These are phyloP conservation scores for Puma concolor DNA, from an alignment of 2,113 vertebrate species.

Conservation along the genomic window DNA sequence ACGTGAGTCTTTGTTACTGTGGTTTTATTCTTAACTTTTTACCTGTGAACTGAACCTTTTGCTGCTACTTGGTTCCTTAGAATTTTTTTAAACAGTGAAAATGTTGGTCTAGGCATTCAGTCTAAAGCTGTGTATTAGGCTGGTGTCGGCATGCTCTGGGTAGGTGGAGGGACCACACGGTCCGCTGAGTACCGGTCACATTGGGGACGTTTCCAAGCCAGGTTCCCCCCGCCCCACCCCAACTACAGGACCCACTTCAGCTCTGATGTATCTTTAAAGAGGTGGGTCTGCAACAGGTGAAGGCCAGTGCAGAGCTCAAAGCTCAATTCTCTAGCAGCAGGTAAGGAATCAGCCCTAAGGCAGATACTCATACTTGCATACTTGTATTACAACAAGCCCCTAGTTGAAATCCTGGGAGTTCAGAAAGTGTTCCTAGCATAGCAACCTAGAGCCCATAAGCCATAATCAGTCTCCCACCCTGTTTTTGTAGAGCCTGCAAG, in stretches of 20 bases:
- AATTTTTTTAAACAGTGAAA: not conserved
- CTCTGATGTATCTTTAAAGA: not conserved
- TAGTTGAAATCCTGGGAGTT: not conserved
- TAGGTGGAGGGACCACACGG: accelerated
- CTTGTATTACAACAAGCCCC: not conserved
- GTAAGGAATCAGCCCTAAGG: not conserved
- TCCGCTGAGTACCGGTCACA: not conserved
- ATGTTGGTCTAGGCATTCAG: not conserved
- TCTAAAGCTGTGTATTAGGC: not conserved
- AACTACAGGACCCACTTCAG: accelerated
- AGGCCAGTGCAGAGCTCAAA: not conserved
- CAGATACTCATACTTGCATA: not conserved
- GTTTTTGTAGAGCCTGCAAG: not conserved
- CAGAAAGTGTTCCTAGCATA: not conserved
- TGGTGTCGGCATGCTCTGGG: not conserved
- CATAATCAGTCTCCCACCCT: not conserved
- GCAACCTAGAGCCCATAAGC: not conserved
- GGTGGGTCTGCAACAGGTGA: not conserved
- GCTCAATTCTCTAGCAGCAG: not conserved
- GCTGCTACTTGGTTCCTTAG: not conserved
- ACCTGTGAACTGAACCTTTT: not conserved
- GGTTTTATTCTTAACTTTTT: not conserved
- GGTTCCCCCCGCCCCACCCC: no score
- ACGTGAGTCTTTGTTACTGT: constrained; percentile 10
- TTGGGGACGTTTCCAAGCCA: accelerated